Evolutionary conservation across 2,797 vertebrate species (phyloP).

Genomic region (Cirrhinus mrigala): DNA sequence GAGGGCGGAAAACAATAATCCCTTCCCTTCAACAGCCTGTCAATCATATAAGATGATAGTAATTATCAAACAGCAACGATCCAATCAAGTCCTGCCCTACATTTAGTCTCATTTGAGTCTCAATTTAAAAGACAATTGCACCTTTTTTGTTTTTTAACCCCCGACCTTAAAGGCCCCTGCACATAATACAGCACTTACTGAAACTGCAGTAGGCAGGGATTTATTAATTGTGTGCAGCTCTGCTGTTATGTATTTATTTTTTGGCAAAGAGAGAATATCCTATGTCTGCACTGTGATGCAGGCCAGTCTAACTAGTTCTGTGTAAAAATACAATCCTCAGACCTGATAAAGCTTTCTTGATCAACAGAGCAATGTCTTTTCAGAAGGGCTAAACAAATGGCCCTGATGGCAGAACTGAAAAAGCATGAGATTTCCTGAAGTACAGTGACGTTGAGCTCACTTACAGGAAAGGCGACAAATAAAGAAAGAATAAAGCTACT

Average conservation of each 20-base stretch:
- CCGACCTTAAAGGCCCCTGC: background rate
- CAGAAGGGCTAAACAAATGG: constrained; percentile 11
- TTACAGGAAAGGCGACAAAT: constrained; percentile 71
- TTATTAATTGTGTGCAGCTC: background rate
- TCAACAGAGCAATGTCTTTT: background rate
- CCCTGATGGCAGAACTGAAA: constrained; percentile 1
- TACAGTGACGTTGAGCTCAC: constrained; percentile 62
- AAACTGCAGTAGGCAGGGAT: background rate
- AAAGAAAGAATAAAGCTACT: constrained; percentile 63
- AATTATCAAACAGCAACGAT: background rate
- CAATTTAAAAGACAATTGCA: background rate
- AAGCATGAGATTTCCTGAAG: constrained; percentile 29
- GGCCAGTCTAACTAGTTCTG: background rate
- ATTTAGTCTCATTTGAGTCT: background rate
- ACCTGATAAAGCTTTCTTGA: background rate
- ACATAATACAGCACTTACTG: background rate
- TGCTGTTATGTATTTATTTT: background rate
- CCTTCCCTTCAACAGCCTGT: background rate
- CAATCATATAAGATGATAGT: background rate
- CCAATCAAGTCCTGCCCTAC: background rate
- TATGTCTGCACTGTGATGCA: background rate
- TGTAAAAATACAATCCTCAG: constrained; percentile 9
- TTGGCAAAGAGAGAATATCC: background rate
- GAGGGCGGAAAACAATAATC: too few species aligned
- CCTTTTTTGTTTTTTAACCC: background rate